Evolutionary conservation across 2,797 vertebrate genomes (phyloP).

Genomic region (Phoebastria nigripes): DNA sequence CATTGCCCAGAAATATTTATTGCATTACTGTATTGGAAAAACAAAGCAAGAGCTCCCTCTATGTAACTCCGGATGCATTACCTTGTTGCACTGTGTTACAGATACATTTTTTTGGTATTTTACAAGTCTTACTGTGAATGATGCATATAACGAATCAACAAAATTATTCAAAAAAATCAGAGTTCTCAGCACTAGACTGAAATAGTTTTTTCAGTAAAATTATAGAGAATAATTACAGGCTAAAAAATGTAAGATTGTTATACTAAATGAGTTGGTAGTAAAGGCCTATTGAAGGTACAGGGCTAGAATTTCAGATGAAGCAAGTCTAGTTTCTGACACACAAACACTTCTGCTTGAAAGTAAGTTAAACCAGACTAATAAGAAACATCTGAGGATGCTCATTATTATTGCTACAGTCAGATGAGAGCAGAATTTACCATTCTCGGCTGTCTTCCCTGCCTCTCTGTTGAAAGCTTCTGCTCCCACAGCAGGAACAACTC

Average conservation of each 20-base stretch:
- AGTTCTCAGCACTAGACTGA: neutral
- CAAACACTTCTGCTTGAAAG: neutral
- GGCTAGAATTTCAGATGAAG: neutral
- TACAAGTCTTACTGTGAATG: neutral
- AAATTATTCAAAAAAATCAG: neutral
- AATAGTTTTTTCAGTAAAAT: neutral
- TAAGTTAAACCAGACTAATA: neutral
- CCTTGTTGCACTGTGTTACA: neutral
- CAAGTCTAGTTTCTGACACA: neutral
- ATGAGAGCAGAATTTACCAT: neutral
- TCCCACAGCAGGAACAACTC: neutral
- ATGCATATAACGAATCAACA: neutral
- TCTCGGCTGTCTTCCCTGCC: neutral
- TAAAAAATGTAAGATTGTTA: neutral
- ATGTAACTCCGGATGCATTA: neutral
- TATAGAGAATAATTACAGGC: neutral
- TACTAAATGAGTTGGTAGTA: neutral
- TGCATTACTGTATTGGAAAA: constrained; percentile 15
- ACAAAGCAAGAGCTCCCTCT: constrained; percentile 70
- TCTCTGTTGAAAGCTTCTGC: neutral
- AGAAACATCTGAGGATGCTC: neutral
- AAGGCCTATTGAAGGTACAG: neutral
- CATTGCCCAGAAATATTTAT: neutral
- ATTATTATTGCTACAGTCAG: neutral
- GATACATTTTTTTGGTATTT: neutral